Evolutionary conservation across 2,888 invertebrate genomes (phyloP), one percentile per base, ranked within the genome.

Genomic region (Trichacis sp.): DNA sequence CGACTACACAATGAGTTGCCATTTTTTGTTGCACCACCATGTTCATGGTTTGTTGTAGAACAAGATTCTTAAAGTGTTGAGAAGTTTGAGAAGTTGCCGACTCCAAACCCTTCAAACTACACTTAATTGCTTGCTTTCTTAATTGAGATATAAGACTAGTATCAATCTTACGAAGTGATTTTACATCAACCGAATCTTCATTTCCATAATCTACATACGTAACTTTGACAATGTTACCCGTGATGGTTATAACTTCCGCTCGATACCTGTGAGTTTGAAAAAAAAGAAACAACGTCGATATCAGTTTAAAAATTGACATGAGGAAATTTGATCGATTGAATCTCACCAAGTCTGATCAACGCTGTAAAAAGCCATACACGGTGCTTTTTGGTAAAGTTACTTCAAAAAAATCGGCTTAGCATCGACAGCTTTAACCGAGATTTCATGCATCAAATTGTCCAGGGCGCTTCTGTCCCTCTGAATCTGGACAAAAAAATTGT

Each of bases 161-260:
- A 2, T 89, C 88, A 18, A 94, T 91, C 17, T 87, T 85, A 62
- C 90, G 89, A 20, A 94, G 82, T 33, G 89, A 85, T 9, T 87
- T 85, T 0, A 87, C 80, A 5, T 87, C 83, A 1, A 95, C 89
- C n/a, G 88, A 88, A 79, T 96, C 96, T 76, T 94, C 92, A 85
- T 98, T 98, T 4, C 98, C 98, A 85, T 94, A 99, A 86, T 99
- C 98, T 12, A 98, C 92, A 85, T 96, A 98, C 1, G 91, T 87
- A 1, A 98, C 92, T 55, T 89, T 85, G 0, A 91, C 88, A 64
- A 88, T 88, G 30, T 85, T 85, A 3, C 86, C 86, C 1, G 86
- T 87, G 2, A 90, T 85, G 38, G 89, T 88, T 65, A 90, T 87
- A 6, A 97, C 89, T 78, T 90, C 88, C 0, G 95, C 97, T 70